Percentiles rank a stretch among this genome's conserved stretches.
Evolutionary conservation across 1,140 invertebrate species (phyloP).

Genomic region (Plodia interpunctella): DNA sequence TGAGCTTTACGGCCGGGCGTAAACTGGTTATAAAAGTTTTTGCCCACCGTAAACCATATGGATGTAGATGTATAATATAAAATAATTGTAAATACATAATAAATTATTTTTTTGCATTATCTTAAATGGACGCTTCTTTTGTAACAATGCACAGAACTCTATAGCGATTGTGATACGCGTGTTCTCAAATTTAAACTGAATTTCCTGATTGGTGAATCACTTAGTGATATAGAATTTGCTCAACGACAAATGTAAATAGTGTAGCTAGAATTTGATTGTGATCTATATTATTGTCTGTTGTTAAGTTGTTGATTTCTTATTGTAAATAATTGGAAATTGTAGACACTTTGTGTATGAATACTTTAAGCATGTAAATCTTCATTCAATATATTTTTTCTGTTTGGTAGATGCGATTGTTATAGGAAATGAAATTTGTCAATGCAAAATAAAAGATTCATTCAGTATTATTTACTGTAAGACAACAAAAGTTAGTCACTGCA

Average conservation of each 20-base stretch:
- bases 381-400: not conserved
- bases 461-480: too few species aligned
- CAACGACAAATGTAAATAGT: constrained; percentile 2
- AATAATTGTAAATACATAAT: constrained; percentile 41
- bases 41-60: too few species aligned
- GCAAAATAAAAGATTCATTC: too few species aligned
- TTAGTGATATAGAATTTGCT: not conserved
- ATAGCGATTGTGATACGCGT: not conserved
- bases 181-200: not conserved
- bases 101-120: constrained; percentile 25
- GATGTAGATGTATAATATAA: too few species aligned
- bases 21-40: too few species aligned
- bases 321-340: not conserved
- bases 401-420: not conserved
- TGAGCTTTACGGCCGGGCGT: too few species aligned
- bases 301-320: constrained; percentile 5
- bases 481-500: too few species aligned
- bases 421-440: too few species aligned
- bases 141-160: not conserved
- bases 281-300: not conserved
- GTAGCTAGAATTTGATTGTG: constrained; percentile 3
- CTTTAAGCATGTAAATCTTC: not conserved
- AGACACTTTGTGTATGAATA: not conserved
- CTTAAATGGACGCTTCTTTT: not conserved
- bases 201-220: not conserved